Evolutionary conservation across 2,888 invertebrate species (phyloP).

Genomic region (Drosophila atroscutellata): DNA sequence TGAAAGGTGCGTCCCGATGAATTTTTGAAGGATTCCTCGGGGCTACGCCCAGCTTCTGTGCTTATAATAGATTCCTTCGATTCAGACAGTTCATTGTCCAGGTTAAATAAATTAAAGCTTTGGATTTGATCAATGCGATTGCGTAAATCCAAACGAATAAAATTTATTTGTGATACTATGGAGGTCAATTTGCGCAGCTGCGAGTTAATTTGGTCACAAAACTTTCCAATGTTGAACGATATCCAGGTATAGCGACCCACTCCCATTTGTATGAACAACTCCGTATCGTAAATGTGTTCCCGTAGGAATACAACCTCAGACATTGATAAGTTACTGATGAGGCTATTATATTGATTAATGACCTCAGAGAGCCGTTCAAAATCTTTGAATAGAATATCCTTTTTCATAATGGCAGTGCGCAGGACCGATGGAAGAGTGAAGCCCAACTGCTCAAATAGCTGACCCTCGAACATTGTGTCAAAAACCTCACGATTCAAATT

Average conservation of each 20-base stretch:
- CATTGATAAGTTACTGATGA: constrained; percentile 88
- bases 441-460: constrained; percentile 90
- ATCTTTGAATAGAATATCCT: constrained; percentile 87
- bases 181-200: constrained; percentile 88
- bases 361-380: constrained; percentile 87
- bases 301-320: constrained; percentile 91
- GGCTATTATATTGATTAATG: constrained; percentile 88
- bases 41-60: fast-evolving
- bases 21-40: not conserved
- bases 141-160: constrained; percentile 88
- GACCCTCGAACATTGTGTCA: constrained; percentile 89
- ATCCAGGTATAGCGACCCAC: constrained; percentile 94
- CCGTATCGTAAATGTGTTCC: constrained; percentile 89
- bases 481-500: constrained; percentile 88
- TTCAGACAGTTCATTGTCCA: constrained; percentile 52
- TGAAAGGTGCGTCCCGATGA: constrained; percentile 32
- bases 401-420: constrained; percentile 86
- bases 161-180: constrained; percentile 89
- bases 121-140: constrained; percentile 87
- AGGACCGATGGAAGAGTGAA: constrained; percentile 86
- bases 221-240: constrained; percentile 92
- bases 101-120: constrained; percentile 86
- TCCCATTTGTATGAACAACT: constrained; percentile 92
- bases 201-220: constrained; percentile 87
- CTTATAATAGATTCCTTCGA: not conserved